phyloP scores from a whole-genome alignment of 1,140 invertebrate species.

The Camponotus floridanus region DNA sequence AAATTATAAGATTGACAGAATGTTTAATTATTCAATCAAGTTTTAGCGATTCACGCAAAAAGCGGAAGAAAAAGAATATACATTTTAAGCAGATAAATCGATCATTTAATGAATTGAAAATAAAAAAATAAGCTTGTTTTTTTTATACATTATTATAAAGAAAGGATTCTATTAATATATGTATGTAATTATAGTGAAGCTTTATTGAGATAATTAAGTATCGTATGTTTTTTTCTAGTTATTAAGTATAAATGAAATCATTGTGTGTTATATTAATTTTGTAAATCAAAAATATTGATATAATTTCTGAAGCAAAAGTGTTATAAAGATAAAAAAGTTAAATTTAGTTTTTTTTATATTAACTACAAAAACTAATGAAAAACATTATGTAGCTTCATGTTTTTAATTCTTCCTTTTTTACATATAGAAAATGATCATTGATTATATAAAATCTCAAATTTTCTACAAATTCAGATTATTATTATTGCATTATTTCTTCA shows the following conservation, averaged over 20 bases:
- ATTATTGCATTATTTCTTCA: background rate
- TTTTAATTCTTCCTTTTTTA: background rate
- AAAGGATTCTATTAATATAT: background rate
- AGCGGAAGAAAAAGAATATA: background rate
- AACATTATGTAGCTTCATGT: background rate
- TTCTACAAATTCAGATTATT: background rate
- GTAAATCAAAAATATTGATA: background rate
- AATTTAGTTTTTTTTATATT: background rate
- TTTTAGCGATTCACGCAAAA: background rate
- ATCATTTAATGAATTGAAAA: background rate
- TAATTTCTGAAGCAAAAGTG: background rate
- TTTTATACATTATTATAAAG: background rate
- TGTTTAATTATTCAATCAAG: background rate
- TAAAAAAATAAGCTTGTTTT: background rate
- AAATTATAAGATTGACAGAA: background rate
- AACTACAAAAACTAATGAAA: background rate
- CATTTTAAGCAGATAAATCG: background rate
- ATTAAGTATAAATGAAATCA: background rate
- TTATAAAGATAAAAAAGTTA: background rate
- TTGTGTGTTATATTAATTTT: background rate
- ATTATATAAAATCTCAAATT: background rate
- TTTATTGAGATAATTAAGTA: slow-evolving; percentile 8
- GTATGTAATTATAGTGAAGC: background rate
- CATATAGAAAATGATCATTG: background rate
- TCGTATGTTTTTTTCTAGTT: background rate